Base-by-base conservation (phyloP, 2,888 invertebrate genomes). In the Drosophila ustulata region DNA sequence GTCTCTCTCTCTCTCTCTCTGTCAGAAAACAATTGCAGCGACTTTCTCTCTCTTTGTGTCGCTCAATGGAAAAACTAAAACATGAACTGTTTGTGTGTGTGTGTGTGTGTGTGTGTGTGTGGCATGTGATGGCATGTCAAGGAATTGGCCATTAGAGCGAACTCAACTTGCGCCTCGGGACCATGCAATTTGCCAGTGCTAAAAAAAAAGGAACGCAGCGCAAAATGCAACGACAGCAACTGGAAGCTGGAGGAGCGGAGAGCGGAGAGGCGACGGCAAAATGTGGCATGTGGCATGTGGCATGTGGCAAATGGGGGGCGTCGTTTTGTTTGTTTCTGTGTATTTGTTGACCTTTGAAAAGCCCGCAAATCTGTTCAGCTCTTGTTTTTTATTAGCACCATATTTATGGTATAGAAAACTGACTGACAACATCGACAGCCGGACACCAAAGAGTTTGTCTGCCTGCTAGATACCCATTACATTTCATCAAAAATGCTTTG, bases 131-230 rank as follows among this genome's bases (percentile, higher is more conserved):
- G 71, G 77, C 61, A 72, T 76, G 75, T 72, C 77, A 77, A 76
- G 70, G 59, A 66, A 77, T 66, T 72, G 57, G 64, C 65, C 64
- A 72, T 75, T 69, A 67, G 67, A 75, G 66, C 37, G 46, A 49
- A 37, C 59, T 59, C 61, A 41, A 51, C 73, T 74, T 59, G 59
- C 57, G 43, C 55, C 71, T 62, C 25, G 57, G 43, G 53, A 51
- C 57, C 71, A 56, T 58, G 66, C 61, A 74, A 74, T 75, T 74
- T 74, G 70, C 73, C 72, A 69, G 55, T 57, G 56, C 28, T 18
- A 18, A 18, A 18, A 18, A 18, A 18, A 18, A 18, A 18, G 18
- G 2, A 18, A 18, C 18, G 18, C 18, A 18, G 18, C 18, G 18
- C 51, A 30, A 59, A 51, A 45, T n/a, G 26, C 32, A 25, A 37